Base-by-base conservation (phyloP, 2,888 invertebrate species). In the Pseudococcus jackbeardsleyi region DNA sequence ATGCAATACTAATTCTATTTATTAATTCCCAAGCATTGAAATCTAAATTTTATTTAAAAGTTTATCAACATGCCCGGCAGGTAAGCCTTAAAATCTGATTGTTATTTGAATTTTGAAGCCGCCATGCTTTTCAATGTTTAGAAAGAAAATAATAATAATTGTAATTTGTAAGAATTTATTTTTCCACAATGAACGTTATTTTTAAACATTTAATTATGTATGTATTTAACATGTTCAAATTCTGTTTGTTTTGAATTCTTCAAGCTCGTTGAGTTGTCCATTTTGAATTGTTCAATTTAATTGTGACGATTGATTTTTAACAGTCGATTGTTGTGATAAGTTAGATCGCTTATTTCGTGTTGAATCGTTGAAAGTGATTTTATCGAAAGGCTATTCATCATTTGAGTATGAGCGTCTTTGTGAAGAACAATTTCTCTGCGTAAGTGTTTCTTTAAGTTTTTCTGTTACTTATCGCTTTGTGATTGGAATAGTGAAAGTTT, bases 401-500 rank as follows among this genome's bases (percentile, higher is more conserved):
- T 82, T 82, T 82, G 46, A 82, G 39, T 82, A 82, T 82, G 79
- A 82, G 79, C 79, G 39, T 77, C 11, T 82, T 82, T 82, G 15
- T 46, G 42, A 82, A 82, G 79, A 82, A 42, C 9, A 46, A 82
- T 19, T 46, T 82, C 19, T 9, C 19, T 82, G 42, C 79, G 79
- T 82, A 82, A 82, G 79, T 82, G 33, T 77, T 77, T 19, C 46
- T 46, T 82, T 11, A 19, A 46, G 46, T 82, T 42, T 42, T 79
- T 42, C 39, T 26, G 42, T 46, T 82, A 46, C 0, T 8, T 42
- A 42, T 46, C 19, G 46, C 8, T 46, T 42, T 82, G 79, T 82
- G 46, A 46, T 82, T 82, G 79, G 19, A 46, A 46, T 19, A 33
- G 79, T 46, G 79, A 46, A 46, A 1, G 79, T 82, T 82, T 19